Conservation (phyloP, 2,113 vertebrate species). For the Climacteris rufus region DNA sequence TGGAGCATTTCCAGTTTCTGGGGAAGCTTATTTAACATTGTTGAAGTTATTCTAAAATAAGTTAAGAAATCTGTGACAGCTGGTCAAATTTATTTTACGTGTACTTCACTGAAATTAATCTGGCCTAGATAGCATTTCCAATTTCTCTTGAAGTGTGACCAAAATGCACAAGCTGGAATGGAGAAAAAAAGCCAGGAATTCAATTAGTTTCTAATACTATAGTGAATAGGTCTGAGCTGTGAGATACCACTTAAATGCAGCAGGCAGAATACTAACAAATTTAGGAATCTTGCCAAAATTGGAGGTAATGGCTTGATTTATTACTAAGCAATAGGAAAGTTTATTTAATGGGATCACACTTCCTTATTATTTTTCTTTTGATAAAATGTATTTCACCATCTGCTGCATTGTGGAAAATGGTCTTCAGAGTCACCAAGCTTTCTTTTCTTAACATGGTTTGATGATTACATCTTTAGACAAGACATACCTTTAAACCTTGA, state of each 20-base stretch:
- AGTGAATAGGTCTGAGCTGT: neutral
- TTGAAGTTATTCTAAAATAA: neutral
- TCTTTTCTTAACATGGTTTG: neutral
- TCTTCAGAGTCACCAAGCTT: neutral
- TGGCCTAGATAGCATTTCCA: neutral
- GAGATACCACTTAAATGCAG: neutral
- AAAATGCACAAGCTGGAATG: neutral
- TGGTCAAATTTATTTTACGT: neutral
- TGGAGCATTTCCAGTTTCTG: neutral
- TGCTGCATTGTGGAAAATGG: neutral
- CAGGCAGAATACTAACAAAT: neutral
- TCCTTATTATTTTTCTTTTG: neutral
- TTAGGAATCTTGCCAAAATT: neutral
- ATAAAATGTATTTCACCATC: neutral
- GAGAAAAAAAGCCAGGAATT: neutral
- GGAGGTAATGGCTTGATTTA: neutral
- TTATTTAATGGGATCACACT: neutral
- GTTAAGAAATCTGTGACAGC: neutral
- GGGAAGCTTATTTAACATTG: neutral
- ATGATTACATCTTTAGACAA: neutral
- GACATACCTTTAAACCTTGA: neutral
- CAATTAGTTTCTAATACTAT: neutral
- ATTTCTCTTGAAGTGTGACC: neutral
- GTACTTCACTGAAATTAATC: neutral
- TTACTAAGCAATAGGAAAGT: neutral